A percentile compares a stretch with the other conserved stretches of the same genome.
Evolutionary conservation across 1,140 invertebrate genomes (phyloP).

Genomic region (Neodiprion virginianus): DNA sequence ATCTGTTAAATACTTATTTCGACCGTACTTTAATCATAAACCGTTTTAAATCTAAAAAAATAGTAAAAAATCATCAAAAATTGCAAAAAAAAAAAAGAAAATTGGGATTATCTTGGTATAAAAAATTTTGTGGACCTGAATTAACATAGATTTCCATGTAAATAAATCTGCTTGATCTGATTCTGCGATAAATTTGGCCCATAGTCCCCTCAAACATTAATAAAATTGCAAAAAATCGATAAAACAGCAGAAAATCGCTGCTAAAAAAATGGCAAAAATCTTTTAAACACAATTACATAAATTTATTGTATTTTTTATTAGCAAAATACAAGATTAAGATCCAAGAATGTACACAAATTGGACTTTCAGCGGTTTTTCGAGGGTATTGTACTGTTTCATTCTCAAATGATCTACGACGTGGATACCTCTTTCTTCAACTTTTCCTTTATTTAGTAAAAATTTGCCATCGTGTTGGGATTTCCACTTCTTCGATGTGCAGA

Average conservation of each 20-base stretch:
- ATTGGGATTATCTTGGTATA: constrained; percentile 5
- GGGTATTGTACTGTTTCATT: constrained; percentile 9
- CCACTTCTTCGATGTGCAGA: too few species aligned
- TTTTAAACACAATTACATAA: constrained; percentile 9
- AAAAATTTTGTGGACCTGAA: constrained; percentile 10
- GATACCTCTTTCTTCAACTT: not conserved
- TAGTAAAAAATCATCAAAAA: not conserved
- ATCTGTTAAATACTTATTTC: too few species aligned
- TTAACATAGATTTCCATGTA: not conserved
- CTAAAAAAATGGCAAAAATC: not conserved
- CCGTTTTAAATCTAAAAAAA: not conserved
- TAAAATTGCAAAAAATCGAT: too few species aligned
- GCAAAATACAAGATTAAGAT: not conserved
- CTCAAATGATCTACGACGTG: constrained; percentile 10
- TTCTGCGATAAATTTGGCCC: constrained; percentile 19
- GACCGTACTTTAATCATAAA: too few species aligned
- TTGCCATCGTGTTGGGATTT: too few species aligned
- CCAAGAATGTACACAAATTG: not conserved
- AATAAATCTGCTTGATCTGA: constrained; percentile 14
- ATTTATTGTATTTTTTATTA: constrained; percentile 11
- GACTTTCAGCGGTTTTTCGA: constrained; percentile 14
- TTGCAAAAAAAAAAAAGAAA: constrained; percentile 11
- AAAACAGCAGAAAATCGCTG: too few species aligned
- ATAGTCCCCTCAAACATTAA: not conserved
- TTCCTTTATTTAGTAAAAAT: too few species aligned